Conservation (phyloP, 2,113 vertebrate genomes). For the Spermophilus dauricus region DNA sequence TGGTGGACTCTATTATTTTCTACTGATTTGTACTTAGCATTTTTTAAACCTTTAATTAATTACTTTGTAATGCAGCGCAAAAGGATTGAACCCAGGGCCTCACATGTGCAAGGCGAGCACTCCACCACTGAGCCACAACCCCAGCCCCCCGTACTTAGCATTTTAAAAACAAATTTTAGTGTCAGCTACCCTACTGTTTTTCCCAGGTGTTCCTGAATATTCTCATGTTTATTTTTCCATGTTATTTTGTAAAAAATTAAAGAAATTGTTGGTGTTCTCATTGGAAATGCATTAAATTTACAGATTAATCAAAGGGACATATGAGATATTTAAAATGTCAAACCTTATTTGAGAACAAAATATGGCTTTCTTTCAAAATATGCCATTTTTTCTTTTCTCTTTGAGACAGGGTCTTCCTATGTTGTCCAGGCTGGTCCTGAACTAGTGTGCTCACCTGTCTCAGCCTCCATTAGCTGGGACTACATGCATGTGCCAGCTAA, state of each 20-base stretch:
- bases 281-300: conserved; percentile 17
- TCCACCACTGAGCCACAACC: too few species aligned
- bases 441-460: not conserved
- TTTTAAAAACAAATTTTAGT: not conserved
- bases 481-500: not conserved
- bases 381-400: not conserved
- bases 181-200: not conserved
- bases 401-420: not conserved
- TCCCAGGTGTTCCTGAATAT: not conserved
- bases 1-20: not conserved
- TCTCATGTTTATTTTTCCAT: not conserved
- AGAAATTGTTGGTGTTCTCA: not conserved
- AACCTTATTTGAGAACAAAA: conserved; percentile 25
- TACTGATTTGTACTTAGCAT: not conserved
- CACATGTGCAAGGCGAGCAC: too few species aligned
- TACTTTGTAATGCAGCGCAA: too few species aligned
- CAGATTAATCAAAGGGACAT: not conserved
- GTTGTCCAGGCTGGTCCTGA: not conserved
- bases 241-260: not conserved
- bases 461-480: not conserved
- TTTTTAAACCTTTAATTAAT: not conserved
- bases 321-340: not conserved
- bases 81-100: too few species aligned
- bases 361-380: not conserved
- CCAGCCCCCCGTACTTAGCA: not conserved